Conservation (phyloP, 2,797 vertebrate species). For the Dicrostonyx torquatus region DNA sequence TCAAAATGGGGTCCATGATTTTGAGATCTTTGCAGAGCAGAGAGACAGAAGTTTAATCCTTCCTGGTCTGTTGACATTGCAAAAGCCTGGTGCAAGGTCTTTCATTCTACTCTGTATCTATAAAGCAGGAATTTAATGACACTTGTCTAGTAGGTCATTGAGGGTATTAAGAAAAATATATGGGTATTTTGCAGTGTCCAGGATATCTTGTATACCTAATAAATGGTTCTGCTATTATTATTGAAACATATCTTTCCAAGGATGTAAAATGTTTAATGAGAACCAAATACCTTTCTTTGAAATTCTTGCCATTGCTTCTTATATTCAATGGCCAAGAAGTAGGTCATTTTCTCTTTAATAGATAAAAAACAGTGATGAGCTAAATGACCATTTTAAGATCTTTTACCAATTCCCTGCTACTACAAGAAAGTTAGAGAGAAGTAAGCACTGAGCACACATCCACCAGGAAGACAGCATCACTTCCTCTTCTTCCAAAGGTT, state of each 20-base stretch:
- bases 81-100: neutral
- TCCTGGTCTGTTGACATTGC: neutral
- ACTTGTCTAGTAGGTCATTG: neutral
- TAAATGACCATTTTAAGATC: neutral
- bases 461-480: neutral
- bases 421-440: neutral
- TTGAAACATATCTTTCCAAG: neutral
- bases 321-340: neutral
- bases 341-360: neutral
- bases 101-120: constrained; percentile 13
- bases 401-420: neutral
- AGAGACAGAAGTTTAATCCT: neutral
- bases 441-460: neutral
- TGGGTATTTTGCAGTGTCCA: neutral
- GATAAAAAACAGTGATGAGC: neutral
- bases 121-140: neutral
- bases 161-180: neutral
- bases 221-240: neutral
- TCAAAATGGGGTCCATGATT: neutral
- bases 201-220: neutral
- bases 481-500: neutral
- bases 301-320: neutral
- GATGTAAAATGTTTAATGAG: neutral
- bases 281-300: neutral
- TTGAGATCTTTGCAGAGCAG: neutral